A percentile compares a stretch with the other conserved stretches of the same genome.
Conservation (phyloP, 2,113 vertebrate species). For the Lamprotornis superbus region DNA sequence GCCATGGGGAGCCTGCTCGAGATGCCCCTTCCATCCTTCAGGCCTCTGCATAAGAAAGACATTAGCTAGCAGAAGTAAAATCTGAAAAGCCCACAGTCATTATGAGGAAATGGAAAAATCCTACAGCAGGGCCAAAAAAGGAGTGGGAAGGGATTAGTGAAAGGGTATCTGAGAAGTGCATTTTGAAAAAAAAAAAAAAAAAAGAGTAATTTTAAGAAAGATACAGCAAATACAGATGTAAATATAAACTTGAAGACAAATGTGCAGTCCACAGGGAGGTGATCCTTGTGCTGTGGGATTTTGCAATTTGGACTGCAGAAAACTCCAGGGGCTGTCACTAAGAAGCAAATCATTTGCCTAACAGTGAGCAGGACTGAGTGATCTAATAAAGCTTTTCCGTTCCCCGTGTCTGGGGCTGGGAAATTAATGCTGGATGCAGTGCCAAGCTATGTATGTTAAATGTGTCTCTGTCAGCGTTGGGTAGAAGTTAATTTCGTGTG, state of each 20-base stretch:
- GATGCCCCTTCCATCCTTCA: neutral
- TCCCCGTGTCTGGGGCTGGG: conserved; percentile 13
- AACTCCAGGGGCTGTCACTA: conserved; percentile 30
- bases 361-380: conserved; percentile 35
- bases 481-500: conserved; percentile 28
- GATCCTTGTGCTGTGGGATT: neutral
- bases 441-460: neutral
- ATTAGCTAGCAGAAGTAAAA: neutral
- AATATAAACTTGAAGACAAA: neutral
- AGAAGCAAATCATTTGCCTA: conserved; percentile 41
- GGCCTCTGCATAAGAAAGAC: neutral
- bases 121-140: neutral
- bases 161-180: neutral
- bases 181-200: neutral
- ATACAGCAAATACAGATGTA: neutral
- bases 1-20: neutral
- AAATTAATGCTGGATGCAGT: conserved; percentile 24
- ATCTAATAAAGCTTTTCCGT: conserved; percentile 36
- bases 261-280: neutral
- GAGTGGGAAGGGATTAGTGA: neutral
- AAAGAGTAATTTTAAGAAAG: neutral
- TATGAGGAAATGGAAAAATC: neutral
- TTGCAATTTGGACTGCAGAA: neutral
- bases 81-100: neutral
- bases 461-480: conserved; percentile 28